Percentiles rank a stretch among this genome's conserved stretches.
These are phyloP conservation scores for Alaudala cheleensis DNA, from an alignment of 2,113 vertebrate genomes.

Conservation along the genomic window DNA sequence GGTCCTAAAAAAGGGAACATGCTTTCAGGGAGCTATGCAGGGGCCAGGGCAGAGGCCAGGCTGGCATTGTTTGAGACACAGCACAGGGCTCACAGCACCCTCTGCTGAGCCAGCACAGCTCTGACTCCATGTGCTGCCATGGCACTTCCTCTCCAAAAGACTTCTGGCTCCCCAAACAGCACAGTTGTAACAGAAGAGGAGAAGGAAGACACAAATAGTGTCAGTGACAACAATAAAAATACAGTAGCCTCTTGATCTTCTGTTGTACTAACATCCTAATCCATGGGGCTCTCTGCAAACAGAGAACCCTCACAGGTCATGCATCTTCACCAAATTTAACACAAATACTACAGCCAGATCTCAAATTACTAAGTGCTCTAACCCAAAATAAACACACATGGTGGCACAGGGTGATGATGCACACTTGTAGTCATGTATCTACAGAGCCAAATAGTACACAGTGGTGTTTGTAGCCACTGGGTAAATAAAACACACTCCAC, in stretches of 20 bases:
- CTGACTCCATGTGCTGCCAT: neutral
- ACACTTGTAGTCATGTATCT: neutral
- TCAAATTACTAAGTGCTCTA: neutral
- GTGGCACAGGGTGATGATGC: neutral
- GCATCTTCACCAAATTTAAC: neutral
- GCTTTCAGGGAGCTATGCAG: neutral
- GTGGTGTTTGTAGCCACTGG: neutral
- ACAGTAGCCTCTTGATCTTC: neutral
- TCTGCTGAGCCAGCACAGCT: slow-evolving; percentile 46
- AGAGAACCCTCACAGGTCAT: neutral
- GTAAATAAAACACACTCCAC: neutral
- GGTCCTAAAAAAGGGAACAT: neutral
- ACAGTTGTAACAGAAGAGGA: neutral
- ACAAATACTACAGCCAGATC: neutral
- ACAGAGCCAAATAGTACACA: neutral
- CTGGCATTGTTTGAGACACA: neutral
- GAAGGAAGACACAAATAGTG: neutral
- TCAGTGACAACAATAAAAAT: neutral
- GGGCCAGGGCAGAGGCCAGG: neutral
- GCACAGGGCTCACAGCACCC: slow-evolving; percentile 28
- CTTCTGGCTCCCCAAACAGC: neutral
- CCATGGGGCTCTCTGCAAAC: neutral
- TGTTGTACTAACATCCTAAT: neutral
- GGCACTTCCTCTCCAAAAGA: neutral
- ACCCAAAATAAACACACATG: slow-evolving; percentile 12